Conservation (phyloP, 2,888 invertebrate species). For the Diarsia mendica region DNA sequence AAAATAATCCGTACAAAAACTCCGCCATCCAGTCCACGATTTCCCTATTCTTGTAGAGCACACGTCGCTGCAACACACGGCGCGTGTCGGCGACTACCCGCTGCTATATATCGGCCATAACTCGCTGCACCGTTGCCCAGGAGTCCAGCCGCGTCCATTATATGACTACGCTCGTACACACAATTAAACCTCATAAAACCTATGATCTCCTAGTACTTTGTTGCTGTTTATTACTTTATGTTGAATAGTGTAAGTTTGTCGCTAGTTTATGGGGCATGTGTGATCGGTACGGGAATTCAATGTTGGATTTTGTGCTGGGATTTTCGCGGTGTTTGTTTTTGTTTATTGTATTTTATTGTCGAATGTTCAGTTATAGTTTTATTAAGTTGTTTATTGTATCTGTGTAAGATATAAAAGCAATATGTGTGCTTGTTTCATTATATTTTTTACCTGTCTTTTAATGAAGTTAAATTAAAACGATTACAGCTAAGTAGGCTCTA, state of each 20-base stretch:
- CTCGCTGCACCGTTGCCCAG: slow-evolving; percentile 74
- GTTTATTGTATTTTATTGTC: neutral
- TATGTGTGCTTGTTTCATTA: neutral
- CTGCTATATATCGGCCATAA: slow-evolving; percentile 76
- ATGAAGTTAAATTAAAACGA: neutral
- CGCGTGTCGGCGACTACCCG: slow-evolving; percentile 73
- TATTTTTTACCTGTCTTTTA: neutral
- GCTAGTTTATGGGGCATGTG: slow-evolving; percentile 49
- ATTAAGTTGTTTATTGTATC: neutral
- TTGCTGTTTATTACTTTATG: slow-evolving; percentile 64
- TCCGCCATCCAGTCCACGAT: slow-evolving; percentile 13
- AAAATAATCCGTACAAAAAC: neutral
- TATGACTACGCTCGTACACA: slow-evolving; percentile 73
- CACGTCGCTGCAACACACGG: slow-evolving; percentile 70
- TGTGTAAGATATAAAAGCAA: neutral
- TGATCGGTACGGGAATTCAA: slow-evolving; percentile 46
- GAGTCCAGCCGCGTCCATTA: slow-evolving; percentile 80
- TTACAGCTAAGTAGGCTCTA: neutral
- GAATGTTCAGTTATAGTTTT: neutral
- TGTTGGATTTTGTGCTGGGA: slow-evolving; percentile 17
- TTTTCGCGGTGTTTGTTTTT: neutral
- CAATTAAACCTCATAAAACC: slow-evolving; percentile 80
- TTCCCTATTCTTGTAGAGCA: slow-evolving; percentile 64
- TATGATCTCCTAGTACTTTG: slow-evolving; percentile 75
- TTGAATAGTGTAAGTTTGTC: slow-evolving; percentile 45